Evolutionary conservation across 2,888 invertebrate genomes (phyloP), one percentile per base, ranked within the genome.

Genomic region (Drosophila pseudotakahashii): DNA sequence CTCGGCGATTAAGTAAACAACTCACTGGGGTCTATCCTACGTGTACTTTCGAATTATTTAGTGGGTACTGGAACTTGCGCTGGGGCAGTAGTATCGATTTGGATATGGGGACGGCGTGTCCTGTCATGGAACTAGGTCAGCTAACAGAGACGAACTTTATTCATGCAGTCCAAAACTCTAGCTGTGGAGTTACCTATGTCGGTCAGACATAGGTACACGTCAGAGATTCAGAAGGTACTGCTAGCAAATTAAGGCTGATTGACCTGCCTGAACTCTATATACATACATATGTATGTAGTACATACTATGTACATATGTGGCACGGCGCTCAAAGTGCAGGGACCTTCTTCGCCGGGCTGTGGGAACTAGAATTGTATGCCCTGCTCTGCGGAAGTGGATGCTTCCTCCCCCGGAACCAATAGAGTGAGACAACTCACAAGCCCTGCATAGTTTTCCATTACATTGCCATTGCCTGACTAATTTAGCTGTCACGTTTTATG

Each of bases 151-250:
- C n/a, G 1, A 30, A 32, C 10, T 44, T n/a, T 13, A 26, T n/a
- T 44, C 23, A n/a, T 23, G 44, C 26, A 47, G 14, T 16, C 30
- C 30, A 52, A 39, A 13, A 34, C 53, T 16, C 16, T 59, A 59
- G 10, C 23, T 50, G 32, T 60, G n/a, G n/a, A n/a, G n/a, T n/a
- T n/a, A n/a, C n/a, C n/a, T n/a, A n/a, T n/a, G n/a, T n/a, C 66
- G 72, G 69, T 16, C 23, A 30, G 19, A 23, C 16, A 34, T 55
- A 59, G 26, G 78, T 75, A 77, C 79, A 79, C 83, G 79, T 79
- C 79, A 79, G 68, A 66, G 61, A 34, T 60, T 61, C 41, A 48
- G 32, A 45, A 61, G 37, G 45, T 45, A 14, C 16, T 10, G 23
- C 47, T 19, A 34, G 23, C 26, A 59, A 60, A 45, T 48, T 34